A percentile compares a stretch with the other conserved stretches of the same genome.
These are phyloP conservation scores for Cephalotes varians DNA, from an alignment of 2,888 invertebrate genomes.

Conservation along the genomic window DNA sequence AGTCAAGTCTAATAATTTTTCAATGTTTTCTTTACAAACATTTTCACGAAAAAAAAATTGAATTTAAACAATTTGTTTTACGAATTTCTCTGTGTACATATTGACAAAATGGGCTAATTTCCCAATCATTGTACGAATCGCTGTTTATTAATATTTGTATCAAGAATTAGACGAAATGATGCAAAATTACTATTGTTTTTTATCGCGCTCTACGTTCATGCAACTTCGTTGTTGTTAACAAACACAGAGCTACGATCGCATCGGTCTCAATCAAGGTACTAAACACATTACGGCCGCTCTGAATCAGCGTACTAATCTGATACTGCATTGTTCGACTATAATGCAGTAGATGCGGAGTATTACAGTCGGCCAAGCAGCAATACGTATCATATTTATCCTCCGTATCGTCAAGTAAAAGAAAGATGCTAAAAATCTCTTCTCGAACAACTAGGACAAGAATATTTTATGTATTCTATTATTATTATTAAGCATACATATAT, in stretches of 20 bases:
- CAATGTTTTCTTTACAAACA: neutral
- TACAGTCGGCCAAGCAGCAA: conserved; percentile 5
- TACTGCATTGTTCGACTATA: conserved; percentile 38
- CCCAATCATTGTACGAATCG: neutral
- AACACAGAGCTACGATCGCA: conserved; percentile 43
- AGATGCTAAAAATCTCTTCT: conserved; percentile 1
- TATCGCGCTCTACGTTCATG: neutral
- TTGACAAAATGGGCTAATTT: neutral
- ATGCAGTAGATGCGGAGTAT: conserved; percentile 30
- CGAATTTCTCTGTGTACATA: neutral
- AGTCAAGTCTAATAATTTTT: neutral
- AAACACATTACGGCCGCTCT: conserved; percentile 42
- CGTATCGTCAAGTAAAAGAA: neutral
- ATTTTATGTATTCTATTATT: neutral
- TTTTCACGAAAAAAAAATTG: neutral
- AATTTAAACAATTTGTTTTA: neutral
- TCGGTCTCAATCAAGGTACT: conserved; percentile 47
- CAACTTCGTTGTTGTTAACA: conserved; percentile 15
- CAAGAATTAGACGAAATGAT: neutral
- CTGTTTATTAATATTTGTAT: neutral
- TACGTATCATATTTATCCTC: conserved; percentile 10
- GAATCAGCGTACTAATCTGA: conserved; percentile 34
- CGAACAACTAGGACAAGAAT: no score
- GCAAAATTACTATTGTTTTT: conserved; percentile 5
- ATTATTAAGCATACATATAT: no score